Evolutionary conservation across 1,140 invertebrate species (phyloP), one percentile per base, ranked within the genome.

Genomic region (Trichonephila inaurata): DNA sequence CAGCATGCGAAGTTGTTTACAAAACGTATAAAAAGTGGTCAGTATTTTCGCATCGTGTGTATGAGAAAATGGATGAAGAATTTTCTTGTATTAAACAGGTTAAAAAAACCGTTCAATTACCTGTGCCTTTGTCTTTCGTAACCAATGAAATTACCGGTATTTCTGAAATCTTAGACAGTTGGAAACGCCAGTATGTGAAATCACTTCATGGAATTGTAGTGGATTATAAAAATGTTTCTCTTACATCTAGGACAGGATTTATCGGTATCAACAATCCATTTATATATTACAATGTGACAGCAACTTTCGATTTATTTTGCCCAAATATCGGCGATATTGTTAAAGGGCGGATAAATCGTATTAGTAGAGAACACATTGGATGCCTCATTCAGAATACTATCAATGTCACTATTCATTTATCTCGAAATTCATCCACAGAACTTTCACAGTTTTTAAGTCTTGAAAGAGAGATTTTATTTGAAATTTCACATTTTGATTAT

Each of bases 51-150:
- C 33, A 40, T 40, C 4, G 33, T 40, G 33, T 40, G 33, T 40
- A 2, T 40, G 6, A 5, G 5, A 69, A n/a, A 51, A 91, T 91
- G 89, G 16, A 40, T 40, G 44, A 81, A 61, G 33, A 62, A 33
- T 91, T 81, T 82, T 91, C 69, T 2, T 91, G 89, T 14, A 91
- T 91, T 5, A 91, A 82, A 62, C 44, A 81, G 28, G 89, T 91
- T 1, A 10, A 7, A 12, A 91, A 82, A 62, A 61, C 69, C 18
- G 28, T 91, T 62, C 69, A 58, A 19, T 61, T 91, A 44, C 24
- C 89, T 21, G 16, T 91, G 1, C 60, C 69, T 8, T 24, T 19
- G 21, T 24, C 58, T 18, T 91, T 28, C 18, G 60, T 40, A 19
- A 12, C 69, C 8, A 91, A 81, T 62, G 89, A 91, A 82, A 19